Base-by-base conservation (phyloP, 2,797 vertebrate species). In the Semotilus atromaculatus region DNA sequence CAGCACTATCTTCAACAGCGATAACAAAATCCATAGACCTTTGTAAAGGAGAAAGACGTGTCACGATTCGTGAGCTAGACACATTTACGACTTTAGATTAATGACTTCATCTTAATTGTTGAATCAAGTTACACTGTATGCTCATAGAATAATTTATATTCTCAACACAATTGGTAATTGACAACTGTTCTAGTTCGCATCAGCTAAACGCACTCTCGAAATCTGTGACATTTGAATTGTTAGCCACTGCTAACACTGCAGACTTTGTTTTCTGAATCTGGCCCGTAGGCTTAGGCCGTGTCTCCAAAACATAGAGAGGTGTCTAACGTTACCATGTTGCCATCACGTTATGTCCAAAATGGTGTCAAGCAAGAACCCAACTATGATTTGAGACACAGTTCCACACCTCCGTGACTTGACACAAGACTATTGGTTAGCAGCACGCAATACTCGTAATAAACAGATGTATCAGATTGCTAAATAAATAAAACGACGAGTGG, bases 381-480 rank as follows among this genome's bases (percentile, higher is more conserved):
- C 3, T 21, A 14, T 1, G 40, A 38, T 85, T 66, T 62, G 31
- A n/a, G 31, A 67, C 70, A 48, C 36, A n/a, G 14, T 3, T 21
- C 7, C 31, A 36, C 1, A 81, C 71, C 76, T 85, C 78, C 71
- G 78, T 81, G 71, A 45, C 78, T 29, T 55, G 78, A 80, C 71
- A 45, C 48, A 31, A 80, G 45, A 66, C 34, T 36, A 48, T 34
- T 80, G 55, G 74, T 84, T 18, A 18, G 45, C 38, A 51, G 36
- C 43, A 40, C 75, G 51, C 23, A 9, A 21, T 7, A n/a, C 51
- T 62, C 13, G 40, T 7, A 45, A 62, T 43, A 74, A 82, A 82
- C 81, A 82, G 38, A 74, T n/a, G 53, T 40, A 74, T 82, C 81
- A 34, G 14, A 26, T 74, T 73, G 70, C 81, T 51, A 82, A 73